These are phyloP conservation scores for Galerucella nymphaeae DNA, from an alignment of 2,888 invertebrate species.

Conservation along the genomic window DNA sequence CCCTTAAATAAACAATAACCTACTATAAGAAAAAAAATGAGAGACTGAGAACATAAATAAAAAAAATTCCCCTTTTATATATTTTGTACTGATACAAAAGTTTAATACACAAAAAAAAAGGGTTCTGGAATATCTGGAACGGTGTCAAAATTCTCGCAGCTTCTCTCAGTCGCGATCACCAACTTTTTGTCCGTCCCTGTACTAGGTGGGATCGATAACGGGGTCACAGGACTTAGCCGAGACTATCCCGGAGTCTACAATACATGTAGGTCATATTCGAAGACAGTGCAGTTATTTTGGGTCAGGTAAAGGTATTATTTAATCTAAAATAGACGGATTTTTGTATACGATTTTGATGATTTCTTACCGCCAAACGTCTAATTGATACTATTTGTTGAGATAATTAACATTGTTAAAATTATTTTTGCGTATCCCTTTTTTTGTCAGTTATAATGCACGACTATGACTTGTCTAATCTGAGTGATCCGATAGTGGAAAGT, in stretches of 20 bases:
- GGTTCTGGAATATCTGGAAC: slow-evolving; percentile 11
- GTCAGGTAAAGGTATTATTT: background rate
- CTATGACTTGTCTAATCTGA: slow-evolving; percentile 11
- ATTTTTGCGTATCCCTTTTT: background rate
- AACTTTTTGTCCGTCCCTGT: slow-evolving; percentile 34
- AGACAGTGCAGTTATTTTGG: slow-evolving; percentile 14
- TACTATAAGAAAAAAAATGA: too few relatives aligned
- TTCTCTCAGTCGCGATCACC: slow-evolving; percentile 6
- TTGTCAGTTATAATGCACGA: background rate
- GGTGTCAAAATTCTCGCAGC: slow-evolving; percentile 21
- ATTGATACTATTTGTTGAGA: too few relatives aligned
- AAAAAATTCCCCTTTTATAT: background rate
- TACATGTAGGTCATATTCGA: slow-evolving; percentile 52
- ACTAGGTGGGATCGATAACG: slow-evolving; percentile 54
- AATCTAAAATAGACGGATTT: too few relatives aligned
- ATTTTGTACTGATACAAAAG: too few relatives aligned
- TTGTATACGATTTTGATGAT: too few relatives aligned
- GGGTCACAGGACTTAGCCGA: slow-evolving; percentile 57
- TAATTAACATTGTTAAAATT: too few relatives aligned
- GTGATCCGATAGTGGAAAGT: slow-evolving; percentile 29
- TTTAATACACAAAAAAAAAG: too few relatives aligned
- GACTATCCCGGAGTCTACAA: slow-evolving; percentile 50
- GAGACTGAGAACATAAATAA: background rate
- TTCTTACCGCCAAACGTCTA: too few relatives aligned
- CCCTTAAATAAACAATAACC: too few relatives aligned